These are phyloP conservation scores for Drosophila suzukii DNA, from an alignment of 1,140 invertebrate species.

Conservation along the genomic window DNA sequence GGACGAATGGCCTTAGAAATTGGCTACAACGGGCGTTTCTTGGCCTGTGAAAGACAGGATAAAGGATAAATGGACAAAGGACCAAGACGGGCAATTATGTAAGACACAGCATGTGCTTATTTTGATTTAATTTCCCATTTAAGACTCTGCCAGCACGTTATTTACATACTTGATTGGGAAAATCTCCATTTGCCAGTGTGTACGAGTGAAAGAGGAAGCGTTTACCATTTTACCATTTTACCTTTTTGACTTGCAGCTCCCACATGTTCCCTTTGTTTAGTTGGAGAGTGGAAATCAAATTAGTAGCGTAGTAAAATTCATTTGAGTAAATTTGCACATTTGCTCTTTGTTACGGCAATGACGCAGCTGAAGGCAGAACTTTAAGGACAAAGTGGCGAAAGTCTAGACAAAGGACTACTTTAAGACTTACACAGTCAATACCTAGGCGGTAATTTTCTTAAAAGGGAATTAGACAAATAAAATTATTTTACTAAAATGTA, in stretches of 20 bases:
- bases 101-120: slow-evolving; percentile 64
- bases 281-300: slow-evolving; percentile 62
- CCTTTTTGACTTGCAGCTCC: slow-evolving; percentile 28
- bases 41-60: slow-evolving; percentile 46
- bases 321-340: slow-evolving; percentile 60
- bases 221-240: slow-evolving; percentile 21
- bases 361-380: slow-evolving; percentile 5
- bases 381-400: background rate
- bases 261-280: slow-evolving; percentile 42
- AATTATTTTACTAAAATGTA: background rate
- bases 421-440: background rate
- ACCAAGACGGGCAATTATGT: slow-evolving; percentile 65
- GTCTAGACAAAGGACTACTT: background rate
- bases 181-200: slow-evolving; percentile 27
- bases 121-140: slow-evolving; percentile 80
- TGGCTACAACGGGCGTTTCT: slow-evolving; percentile 59
- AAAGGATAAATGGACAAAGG: slow-evolving; percentile 17
- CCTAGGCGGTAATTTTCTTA: background rate
- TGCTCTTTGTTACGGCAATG: slow-evolving; percentile 41
- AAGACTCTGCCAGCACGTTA: slow-evolving; percentile 51
- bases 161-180: slow-evolving; percentile 81
- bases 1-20: slow-evolving; percentile 32
- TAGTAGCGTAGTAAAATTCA: slow-evolving; percentile 65
- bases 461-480: background rate
- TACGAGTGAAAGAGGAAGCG: background rate